Evolutionary conservation across 2,797 vertebrate genomes (phyloP).

Genomic region (Bradypodion ventrale): DNA sequence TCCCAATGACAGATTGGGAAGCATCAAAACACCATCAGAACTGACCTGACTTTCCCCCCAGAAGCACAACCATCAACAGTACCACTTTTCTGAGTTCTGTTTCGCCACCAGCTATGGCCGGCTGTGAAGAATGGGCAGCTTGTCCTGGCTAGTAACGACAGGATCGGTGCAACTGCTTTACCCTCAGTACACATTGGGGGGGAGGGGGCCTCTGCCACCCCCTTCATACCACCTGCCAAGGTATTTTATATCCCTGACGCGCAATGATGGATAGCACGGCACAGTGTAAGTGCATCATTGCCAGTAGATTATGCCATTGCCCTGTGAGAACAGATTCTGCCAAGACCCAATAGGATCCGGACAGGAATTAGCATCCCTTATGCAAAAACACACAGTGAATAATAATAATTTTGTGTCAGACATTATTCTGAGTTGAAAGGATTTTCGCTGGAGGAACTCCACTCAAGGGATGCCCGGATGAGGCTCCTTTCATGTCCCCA

Average conservation of each 20-base stretch:
- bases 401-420: no score
- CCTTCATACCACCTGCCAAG: slow-evolving; percentile 14
- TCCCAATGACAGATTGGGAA: not conserved
- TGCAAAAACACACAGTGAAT: no score
- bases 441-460: no score
- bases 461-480: no score
- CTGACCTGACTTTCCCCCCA: not conserved
- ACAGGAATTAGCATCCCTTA: no score
- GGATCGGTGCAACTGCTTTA: slow-evolving; percentile 19
- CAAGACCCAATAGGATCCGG: no score
- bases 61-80: not conserved
- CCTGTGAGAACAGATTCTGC: no score
- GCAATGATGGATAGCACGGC: slow-evolving; percentile 67
- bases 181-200: slow-evolving; percentile 28
- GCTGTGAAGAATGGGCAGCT: slow-evolving; percentile 48
- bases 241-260: slow-evolving; percentile 48
- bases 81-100: slow-evolving; percentile 22
- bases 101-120: slow-evolving; percentile 2
- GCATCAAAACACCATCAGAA: not conserved
- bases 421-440: no score
- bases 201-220: slow-evolving; percentile 30
- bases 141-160: slow-evolving; percentile 24
- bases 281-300: slow-evolving; percentile 64
- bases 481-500: no score
- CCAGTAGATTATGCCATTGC: slow-evolving; percentile 71